Evolutionary conservation across 2,888 invertebrate genomes (phyloP).

Genomic region (Plusia festucae): DNA sequence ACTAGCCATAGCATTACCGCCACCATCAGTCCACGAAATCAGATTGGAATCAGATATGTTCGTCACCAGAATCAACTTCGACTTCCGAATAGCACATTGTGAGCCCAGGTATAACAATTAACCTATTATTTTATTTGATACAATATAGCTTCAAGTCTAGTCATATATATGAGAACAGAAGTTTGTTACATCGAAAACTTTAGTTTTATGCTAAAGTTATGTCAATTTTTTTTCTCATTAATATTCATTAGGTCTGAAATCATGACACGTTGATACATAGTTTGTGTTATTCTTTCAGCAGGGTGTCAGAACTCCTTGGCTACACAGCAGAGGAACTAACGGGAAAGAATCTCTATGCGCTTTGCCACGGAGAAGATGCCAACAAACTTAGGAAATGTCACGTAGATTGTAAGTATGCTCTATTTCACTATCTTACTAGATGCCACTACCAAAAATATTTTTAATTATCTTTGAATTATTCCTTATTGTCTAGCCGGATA

Average conservation of each 20-base stretch:
- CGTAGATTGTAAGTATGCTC: conserved; percentile 97
- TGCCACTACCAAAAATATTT: background rate
- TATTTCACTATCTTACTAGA: background rate
- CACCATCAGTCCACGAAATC: conserved; percentile 99
- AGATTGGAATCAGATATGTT: conserved; percentile 98
- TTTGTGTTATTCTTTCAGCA: conserved; percentile 76
- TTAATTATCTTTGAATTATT: conserved; percentile 3
- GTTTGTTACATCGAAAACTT: too few relatives aligned
- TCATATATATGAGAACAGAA: too few relatives aligned
- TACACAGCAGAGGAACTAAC: conserved; percentile 98
- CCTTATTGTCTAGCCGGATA: background rate
- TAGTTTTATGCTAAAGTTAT: too few relatives aligned
- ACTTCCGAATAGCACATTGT: conserved; percentile 98
- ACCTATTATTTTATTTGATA: background rate
- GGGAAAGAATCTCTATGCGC: conserved; percentile 97
- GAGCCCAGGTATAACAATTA: conserved; percentile 93
- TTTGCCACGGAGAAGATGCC: conserved; percentile 99
- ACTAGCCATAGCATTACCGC: conserved; percentile 98
- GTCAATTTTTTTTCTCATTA: too few relatives aligned
- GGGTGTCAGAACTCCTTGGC: conserved; percentile 97
- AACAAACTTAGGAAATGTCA: conserved; percentile 98
- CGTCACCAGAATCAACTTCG: conserved; percentile 98
- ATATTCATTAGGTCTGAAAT: background rate
- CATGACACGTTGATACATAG: conserved; percentile 33
- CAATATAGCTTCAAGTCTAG: background rate